Base-by-base conservation (phyloP, 2,797 vertebrate genomes). In the Lateolabrax maculatus region DNA sequence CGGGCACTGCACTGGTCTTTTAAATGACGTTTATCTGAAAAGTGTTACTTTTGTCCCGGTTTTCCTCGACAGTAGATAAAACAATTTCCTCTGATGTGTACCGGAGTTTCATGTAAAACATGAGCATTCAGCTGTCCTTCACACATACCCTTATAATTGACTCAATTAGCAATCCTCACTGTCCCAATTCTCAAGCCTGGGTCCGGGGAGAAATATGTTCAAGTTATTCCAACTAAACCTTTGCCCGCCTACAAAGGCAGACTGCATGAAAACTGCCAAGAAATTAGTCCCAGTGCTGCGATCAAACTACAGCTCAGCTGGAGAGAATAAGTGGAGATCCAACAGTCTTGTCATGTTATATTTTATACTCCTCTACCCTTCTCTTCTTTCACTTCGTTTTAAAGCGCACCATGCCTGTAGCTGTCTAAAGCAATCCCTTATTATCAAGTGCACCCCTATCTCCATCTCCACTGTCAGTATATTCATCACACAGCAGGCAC, bases 281-380 rank as follows among this genome's bases (percentile, higher is more conserved):
- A 92, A 94, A 94, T 94, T 92, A 92, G 90, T 93, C 93, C 92
- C 92, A 91, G 87, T 44, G 90, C 90, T 92, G 78, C 82, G 72
- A 92, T 94, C 92, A 93, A 91, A 83, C 90, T 74, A 15, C 69
- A 74, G 86, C 89, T 90, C 91, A 90, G 90, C 91, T 93, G 88
- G 90, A 88, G 88, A 89, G 90, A 92, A 87, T 87, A 90, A 94
- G 83, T 80, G 85, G 77, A 86, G 89, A 93, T 92, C 92, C 91
- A 92, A 92, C 89, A 82, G 87, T 89, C 91, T 88, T 93, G 94
- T 93, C 92, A 91, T 90, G 90, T 94, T 90, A 87, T 62, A 87
- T 92, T 92, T 90, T 82, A 77, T 79, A 82, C 87, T 65, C 83
- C 60, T 75, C 61, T 55, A 39, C 78, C 36, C 67, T 77, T 55